These are phyloP conservation scores for Deilephila elpenor DNA, from an alignment of 2,888 invertebrate species.

Conservation along the genomic window DNA sequence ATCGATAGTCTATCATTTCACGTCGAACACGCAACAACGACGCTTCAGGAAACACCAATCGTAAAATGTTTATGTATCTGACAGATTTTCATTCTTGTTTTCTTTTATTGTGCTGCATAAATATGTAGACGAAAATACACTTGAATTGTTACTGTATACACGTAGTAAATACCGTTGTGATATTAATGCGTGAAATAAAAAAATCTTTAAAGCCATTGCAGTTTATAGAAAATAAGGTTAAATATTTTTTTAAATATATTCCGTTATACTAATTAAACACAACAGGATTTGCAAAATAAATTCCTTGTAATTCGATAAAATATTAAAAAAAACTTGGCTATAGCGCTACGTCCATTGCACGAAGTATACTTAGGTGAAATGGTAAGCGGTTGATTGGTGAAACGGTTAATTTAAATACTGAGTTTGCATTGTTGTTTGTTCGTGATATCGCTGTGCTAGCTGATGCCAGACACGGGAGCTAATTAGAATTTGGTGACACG, in stretches of 20 bases:
- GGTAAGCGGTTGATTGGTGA: conserved; percentile 47
- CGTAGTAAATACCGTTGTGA: no score
- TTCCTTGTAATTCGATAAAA: background rate
- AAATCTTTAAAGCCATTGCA: no score
- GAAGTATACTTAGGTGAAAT: conserved; percentile 44
- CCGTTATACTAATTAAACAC: background rate
- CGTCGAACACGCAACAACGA: conserved; percentile 57
- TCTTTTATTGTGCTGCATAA: background rate
- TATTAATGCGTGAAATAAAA: no score
- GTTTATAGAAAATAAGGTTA: no score
- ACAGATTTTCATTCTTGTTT: conserved; percentile 22
- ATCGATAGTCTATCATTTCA: conserved; percentile 53
- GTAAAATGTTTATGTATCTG: conserved; percentile 51
- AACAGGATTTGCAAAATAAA: background rate
- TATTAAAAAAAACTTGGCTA: conserved; percentile 2
- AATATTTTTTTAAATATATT: no score
- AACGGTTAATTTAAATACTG: conserved; percentile 38
- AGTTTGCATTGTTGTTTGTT: conserved; percentile 47
- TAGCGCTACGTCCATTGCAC: conserved; percentile 38
- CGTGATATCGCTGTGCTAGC: conserved; percentile 70
- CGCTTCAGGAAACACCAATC: conserved; percentile 47
- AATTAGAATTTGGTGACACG: conserved; percentile 83
- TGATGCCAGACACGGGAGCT: conserved; percentile 78
- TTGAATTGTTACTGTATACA: background rate
- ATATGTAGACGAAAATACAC: background rate